Conservation (phyloP, 2,113 vertebrate genomes). For the Euleptes europaea region DNA sequence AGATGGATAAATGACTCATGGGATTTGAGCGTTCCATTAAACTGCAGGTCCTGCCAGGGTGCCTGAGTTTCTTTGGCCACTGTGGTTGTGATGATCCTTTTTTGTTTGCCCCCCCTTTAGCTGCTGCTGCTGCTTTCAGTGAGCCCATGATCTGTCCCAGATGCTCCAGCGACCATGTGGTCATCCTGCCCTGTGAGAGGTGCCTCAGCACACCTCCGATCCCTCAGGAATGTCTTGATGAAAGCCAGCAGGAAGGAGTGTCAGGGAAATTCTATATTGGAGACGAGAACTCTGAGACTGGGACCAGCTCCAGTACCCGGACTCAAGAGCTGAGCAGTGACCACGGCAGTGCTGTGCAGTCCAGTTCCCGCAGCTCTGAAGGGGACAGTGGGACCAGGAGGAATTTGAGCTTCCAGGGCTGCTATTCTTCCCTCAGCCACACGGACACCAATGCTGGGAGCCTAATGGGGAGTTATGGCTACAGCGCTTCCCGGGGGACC, state of each 20-base stretch:
- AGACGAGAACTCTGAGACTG: constrained; percentile 43
- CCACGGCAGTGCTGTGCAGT: neutral
- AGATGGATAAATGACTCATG: neutral
- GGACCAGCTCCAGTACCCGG: constrained; percentile 50
- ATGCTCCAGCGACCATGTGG: constrained; percentile 90
- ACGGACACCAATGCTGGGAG: constrained; percentile 40
- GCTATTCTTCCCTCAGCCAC: constrained; percentile 45
- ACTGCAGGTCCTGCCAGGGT: neutral
- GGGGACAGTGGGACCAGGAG: constrained; percentile 2
- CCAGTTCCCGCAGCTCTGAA: constrained; percentile 49
- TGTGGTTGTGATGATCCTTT: neutral
- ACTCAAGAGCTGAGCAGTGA: constrained; percentile 41
- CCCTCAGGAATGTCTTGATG: neutral
- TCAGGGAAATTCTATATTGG: constrained; percentile 68
- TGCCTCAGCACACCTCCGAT: constrained; percentile 73
- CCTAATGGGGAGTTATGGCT: constrained; percentile 61
- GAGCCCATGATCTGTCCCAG: constrained; percentile 77
- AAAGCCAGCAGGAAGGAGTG: constrained; percentile 47
- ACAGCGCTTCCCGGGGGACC: constrained; percentile 19
- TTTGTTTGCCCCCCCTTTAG: neutral
- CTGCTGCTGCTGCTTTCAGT: constrained; percentile 2
- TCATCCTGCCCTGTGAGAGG: constrained; percentile 77
- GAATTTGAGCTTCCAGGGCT: constrained; percentile 36
- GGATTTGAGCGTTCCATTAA: neutral
- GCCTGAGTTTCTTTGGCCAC: neutral